Base-by-base conservation (phyloP, 23 tunicate species). In the Oikopleura dioica region DNA sequence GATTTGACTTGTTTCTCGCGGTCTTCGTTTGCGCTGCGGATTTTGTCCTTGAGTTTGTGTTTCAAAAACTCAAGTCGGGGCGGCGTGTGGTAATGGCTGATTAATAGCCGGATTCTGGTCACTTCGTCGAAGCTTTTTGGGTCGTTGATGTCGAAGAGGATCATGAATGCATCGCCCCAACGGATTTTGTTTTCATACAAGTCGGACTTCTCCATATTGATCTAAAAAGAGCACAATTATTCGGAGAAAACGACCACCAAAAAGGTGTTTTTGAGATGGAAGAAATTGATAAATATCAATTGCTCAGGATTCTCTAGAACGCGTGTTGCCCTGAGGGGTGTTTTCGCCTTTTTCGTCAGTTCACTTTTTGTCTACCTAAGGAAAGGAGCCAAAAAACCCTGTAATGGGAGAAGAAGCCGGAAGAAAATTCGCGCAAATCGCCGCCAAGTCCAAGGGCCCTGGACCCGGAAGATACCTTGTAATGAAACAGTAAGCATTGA, bases 381-480 rank as follows among this genome's bases (percentile, higher is more conserved):
- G n/a, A n/a, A n/a, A n/a, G n/a, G n/a, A n/a, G n/a, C n/a, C n/a
- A n/a, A 21, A 37, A 38, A 37, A 24, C 36, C 29, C 35, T 12
- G 0, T 16, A 58, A 69, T 79, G 77, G 58, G 30, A 16, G 80
- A 81, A 38, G 79, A 24, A 31, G 35, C 76, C 55, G 35, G 29
- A 0, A 80, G 76, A 37, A 80, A 59, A n/a, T 68, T 81, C 1
- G 79, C 91, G 0, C 35, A 81, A 38, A 88, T 88, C 51, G 95
- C 87, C 26, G 87, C 95, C 16, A 88, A 81, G 76, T 77, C 83
- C 1, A 78, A 84, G 1, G 95, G 95, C 29, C 95, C 95, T 0
- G 95, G 95, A 16, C 81, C 95, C 16, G 95, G 88, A 35, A 69
- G 95, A 33, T 88, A 88, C 78, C n/a, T n/a, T n/a, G n/a, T n/a